phyloP scores from a whole-genome alignment of 2,888 invertebrate genomes.

The Drosophila flavopinicola region DNA sequence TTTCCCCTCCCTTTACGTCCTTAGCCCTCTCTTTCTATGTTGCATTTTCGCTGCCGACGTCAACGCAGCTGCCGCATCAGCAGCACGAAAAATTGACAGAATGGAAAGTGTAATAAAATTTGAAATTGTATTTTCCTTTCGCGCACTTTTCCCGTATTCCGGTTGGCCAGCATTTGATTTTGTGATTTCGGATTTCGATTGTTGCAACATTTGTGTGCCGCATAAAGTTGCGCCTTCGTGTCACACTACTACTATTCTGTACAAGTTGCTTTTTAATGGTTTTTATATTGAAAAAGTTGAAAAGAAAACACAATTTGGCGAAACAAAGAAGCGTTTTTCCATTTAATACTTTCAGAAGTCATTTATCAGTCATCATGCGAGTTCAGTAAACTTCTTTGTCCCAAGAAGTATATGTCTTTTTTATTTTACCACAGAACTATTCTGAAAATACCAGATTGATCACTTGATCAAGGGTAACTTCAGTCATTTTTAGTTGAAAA shows the following conservation, averaged over 20 bases:
- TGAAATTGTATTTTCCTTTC: constrained; percentile 68
- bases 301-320: constrained; percentile 6
- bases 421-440: too few species aligned
- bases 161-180: constrained; percentile 59
- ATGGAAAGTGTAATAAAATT: constrained; percentile 78
- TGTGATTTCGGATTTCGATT: constrained; percentile 65
- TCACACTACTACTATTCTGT: constrained; percentile 25
- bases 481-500: too few species aligned
- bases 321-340: constrained; percentile 9
- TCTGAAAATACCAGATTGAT: too few species aligned
- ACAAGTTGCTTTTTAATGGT: constrained; percentile 34
- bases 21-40: background rate
- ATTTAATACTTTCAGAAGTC: background rate
- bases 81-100: constrained; percentile 64
- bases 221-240: constrained; percentile 37
- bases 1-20: background rate
- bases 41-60: constrained; percentile 4
- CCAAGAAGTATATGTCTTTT: too few species aligned
- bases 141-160: constrained; percentile 44
- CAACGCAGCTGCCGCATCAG: constrained; percentile 36
- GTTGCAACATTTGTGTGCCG: constrained; percentile 59
- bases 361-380: too few species aligned
- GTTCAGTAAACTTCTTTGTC: too few species aligned
- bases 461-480: too few species aligned
- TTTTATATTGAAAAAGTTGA: constrained; percentile 42